phyloP scores from a whole-genome alignment of 1,140 invertebrate genomes.

The Psix sp. region DNA sequence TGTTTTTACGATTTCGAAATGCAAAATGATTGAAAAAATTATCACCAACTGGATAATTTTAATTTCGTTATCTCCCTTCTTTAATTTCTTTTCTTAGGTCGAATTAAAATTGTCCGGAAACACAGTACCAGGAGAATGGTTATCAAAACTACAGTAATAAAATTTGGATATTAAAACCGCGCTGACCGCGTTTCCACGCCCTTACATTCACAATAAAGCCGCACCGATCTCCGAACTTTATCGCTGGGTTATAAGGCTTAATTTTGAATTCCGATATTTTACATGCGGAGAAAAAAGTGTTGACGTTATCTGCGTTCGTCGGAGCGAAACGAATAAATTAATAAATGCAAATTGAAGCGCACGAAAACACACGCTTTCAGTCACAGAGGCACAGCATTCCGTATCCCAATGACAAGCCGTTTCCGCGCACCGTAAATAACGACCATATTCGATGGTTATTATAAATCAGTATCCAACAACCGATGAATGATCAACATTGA shows the following conservation, averaged over 20 bases:
- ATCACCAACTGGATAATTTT: no score
- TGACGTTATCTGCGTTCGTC: slow-evolving; percentile 30
- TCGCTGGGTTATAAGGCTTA: slow-evolving; percentile 23
- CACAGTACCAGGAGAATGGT: no score
- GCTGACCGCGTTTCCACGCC: no score
- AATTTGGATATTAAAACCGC: no score
- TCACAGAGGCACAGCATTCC: slow-evolving; percentile 25
- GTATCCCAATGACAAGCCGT: slow-evolving; percentile 37
- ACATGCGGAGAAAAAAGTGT: slow-evolving; percentile 31
- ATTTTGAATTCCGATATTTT: slow-evolving; percentile 44
- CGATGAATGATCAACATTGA: slow-evolving; percentile 39
- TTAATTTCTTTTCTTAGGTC: no score
- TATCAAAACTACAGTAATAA: no score
- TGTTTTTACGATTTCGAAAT: no score
- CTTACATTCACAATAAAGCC: no score
- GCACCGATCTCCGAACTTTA: no score
- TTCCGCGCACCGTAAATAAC: slow-evolving; percentile 48
- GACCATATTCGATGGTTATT: slow-evolving; percentile 39
- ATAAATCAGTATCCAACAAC: slow-evolving; percentile 45
- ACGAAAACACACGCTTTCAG: slow-evolving; percentile 37
- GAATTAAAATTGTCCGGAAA: no score
- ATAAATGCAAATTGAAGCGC: slow-evolving; percentile 54
- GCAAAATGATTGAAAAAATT: no score
- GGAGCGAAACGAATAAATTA: slow-evolving; percentile 51
- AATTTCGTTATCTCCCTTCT: no score